phyloP scores from a whole-genome alignment of 2,797 vertebrate genomes.

The Garrulus glandarius region DNA sequence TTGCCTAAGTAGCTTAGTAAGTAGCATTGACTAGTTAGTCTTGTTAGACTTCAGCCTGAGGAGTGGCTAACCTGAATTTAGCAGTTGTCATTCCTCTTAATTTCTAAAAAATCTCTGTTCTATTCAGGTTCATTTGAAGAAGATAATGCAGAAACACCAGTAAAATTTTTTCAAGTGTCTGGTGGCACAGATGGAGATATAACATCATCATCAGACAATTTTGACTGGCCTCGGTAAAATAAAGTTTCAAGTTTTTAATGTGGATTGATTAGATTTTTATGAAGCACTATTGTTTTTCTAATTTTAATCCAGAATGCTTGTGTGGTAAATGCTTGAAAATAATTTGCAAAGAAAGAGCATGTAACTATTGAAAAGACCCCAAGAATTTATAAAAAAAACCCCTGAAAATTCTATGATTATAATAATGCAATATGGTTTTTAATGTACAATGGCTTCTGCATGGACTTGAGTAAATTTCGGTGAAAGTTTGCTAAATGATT shows the following conservation, averaged over 20 bases:
- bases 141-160: constrained; percentile 76
- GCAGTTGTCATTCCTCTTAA: not conserved
- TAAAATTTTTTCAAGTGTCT: constrained; percentile 88
- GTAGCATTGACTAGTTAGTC: not conserved
- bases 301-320: not conserved
- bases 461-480: not conserved
- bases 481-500: not conserved
- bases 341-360: not conserved
- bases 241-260: not conserved
- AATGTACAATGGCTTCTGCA: not conserved
- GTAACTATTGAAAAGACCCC: not conserved
- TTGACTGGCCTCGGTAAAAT: constrained; percentile 94
- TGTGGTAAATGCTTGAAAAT: not conserved
- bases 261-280: not conserved
- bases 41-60: not conserved
- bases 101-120: not conserved
- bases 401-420: not conserved
- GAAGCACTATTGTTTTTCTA: not conserved
- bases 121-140: constrained; percentile 89
- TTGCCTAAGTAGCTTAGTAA: not conserved
- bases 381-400: not conserved
- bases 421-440: not conserved
- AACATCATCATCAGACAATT: constrained; percentile 90
- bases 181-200: constrained; percentile 89
- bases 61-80: not conserved